phyloP scores from a whole-genome alignment of 2,113 vertebrate species.

The Patagioenas fasciata region DNA sequence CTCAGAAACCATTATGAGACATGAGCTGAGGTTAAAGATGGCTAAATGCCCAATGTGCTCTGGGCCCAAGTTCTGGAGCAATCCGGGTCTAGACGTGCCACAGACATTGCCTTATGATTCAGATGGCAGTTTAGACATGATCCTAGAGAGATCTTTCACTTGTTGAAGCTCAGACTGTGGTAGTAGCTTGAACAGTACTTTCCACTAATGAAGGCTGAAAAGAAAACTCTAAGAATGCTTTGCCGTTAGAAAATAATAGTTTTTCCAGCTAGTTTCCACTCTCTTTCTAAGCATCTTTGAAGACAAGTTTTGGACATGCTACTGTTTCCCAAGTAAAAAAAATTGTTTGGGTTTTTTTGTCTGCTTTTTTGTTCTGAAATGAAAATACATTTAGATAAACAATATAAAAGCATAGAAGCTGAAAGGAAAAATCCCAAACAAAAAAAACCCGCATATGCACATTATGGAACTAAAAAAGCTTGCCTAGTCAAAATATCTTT shows the following conservation, averaged over 20 bases:
- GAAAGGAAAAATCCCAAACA: background rate
- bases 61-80: background rate
- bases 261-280: background rate
- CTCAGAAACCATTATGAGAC: background rate
- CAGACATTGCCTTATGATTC: background rate
- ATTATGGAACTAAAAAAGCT: background rate
- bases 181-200: background rate
- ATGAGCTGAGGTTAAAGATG: background rate
- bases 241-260: background rate
- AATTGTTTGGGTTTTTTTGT: background rate
- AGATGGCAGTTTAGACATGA: background rate
- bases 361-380: background rate
- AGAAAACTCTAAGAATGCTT: background rate
- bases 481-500: background rate
- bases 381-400: background rate
- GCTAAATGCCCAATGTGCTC: background rate
- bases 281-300: background rate
- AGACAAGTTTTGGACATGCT: accelerated
- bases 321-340: background rate
- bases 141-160: background rate
- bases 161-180: background rate
- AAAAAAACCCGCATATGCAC: background rate
- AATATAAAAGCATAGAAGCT: background rate
- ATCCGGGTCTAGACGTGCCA: background rate
- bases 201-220: background rate